phyloP scores from a whole-genome alignment of 2,888 invertebrate genomes.

The Acanthosepion pharaonis region DNA sequence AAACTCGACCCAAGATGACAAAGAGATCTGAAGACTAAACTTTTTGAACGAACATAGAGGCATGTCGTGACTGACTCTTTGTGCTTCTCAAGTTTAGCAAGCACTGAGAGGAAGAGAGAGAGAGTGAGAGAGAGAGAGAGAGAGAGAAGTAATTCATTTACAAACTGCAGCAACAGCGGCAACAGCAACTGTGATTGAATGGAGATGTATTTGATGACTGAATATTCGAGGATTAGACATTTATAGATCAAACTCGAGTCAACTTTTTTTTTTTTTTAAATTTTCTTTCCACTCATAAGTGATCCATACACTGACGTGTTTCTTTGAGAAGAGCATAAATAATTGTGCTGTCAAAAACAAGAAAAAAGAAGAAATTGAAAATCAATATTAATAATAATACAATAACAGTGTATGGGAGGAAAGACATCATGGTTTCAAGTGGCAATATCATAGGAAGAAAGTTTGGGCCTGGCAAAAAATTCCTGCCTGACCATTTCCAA shows the following conservation, averaged over 20 bases:
- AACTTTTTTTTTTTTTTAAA: neutral
- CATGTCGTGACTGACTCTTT: conserved; percentile 44
- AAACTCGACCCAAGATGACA: conserved; percentile 46
- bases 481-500: conserved; percentile 41
- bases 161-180: neutral
- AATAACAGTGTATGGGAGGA: conserved; percentile 23
- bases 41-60: conserved; percentile 41
- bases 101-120: neutral
- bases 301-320: neutral
- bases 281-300: neutral
- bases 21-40: conserved; percentile 46
- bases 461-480: conserved; percentile 48
- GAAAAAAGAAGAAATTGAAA: neutral
- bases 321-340: conserved; percentile 4
- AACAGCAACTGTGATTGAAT: conserved; percentile 39
- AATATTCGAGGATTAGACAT: conserved; percentile 43
- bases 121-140: neutral
- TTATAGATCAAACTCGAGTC: neutral
- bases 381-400: conserved; percentile 5
- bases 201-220: conserved; percentile 39
- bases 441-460: conserved; percentile 46
- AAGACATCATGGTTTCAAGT: conserved; percentile 46
- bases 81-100: conserved; percentile 37
- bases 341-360: neutral
- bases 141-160: conserved; percentile 38